Base-by-base conservation (phyloP, 2,113 vertebrate genomes). In the Hydrolagus affinis region DNA sequence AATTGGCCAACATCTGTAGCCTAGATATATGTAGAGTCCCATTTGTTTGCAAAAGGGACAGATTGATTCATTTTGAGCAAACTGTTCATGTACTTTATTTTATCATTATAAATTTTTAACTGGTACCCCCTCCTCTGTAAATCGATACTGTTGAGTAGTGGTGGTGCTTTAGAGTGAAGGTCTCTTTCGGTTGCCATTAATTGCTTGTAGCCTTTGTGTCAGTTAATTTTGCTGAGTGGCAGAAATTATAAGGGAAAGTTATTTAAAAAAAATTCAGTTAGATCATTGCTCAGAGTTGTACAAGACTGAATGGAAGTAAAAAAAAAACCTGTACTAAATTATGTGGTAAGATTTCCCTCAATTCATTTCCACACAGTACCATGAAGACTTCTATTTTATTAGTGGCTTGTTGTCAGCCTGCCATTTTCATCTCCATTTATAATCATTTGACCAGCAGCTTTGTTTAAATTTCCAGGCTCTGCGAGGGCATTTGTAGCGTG, bases 1-100 rank as follows among this genome's bases (percentile, higher is more conserved):
- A 86, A 89, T 92, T 83, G 78, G 25, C 21, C 78, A 66, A n/a
- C 25, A 19, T 83, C 32, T 68, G 60, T 83, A 32, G 30, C 6
- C 14, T 66, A 32, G 15, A 30, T 83, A 30, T 9, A 66, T n/a
- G n/a, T 64, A 68, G 9, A 83, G 32, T 68, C 17, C 25, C 30
- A 30, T 10, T 66, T 66, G 23, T 11, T 83, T 83, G 62, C 60
- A 66, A 66, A 44, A 19, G 62, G 14, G 28, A 3, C 14, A 66
- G 60, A 60, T 11, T 66, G 60, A 80, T 62, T 60, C 59, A 28
- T 3, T 80, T 14, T 28, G 8, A 28, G 64, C 60, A 64, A 25
- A 64, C 25, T 80, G 23, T 64, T 44, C 44, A 44, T 44, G 44
- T 44, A 6, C 44, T 44, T 83, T 66, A 25, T 17, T 15, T 8